Evolutionary conservation across 2,113 vertebrate species (phyloP).

Genomic region (Rhabdomys dilectus): DNA sequence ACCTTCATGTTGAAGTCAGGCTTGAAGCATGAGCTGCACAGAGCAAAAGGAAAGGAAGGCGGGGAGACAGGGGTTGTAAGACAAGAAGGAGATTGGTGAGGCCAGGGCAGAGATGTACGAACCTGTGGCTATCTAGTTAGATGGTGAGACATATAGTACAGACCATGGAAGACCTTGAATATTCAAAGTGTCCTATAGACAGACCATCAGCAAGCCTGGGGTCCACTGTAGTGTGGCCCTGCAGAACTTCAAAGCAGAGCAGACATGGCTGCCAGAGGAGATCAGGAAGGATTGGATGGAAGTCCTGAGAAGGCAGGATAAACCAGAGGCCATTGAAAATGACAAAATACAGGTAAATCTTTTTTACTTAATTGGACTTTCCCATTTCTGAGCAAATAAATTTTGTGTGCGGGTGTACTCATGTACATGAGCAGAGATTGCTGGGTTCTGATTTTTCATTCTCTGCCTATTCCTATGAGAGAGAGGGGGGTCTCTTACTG

Average conservation of each 20-base stretch:
- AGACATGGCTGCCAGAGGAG: not conserved
- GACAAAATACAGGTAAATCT: not conserved
- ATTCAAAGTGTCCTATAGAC: not conserved
- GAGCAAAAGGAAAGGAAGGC: not conserved
- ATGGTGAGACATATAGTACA: not conserved
- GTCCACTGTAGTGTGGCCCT: not conserved
- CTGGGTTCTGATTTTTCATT: not conserved
- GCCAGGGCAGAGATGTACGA: not conserved
- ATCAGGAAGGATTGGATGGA: not conserved
- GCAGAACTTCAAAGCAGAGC: not conserved
- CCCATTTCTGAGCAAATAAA: not conserved
- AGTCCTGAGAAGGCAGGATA: not conserved
- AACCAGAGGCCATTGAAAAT: not conserved
- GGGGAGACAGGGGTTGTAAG: not conserved
- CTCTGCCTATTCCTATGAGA: not conserved
- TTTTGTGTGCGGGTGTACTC: not conserved
- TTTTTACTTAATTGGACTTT: not conserved
- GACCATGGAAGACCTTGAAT: not conserved
- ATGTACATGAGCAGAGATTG: not conserved
- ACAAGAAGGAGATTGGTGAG: not conserved
- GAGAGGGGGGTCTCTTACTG: not conserved
- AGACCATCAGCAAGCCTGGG: not conserved
- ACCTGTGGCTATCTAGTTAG: not conserved
- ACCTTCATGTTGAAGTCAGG: not conserved
- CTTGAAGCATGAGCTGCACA: too few species aligned